These are phyloP conservation scores for Drosophila atroscutellata DNA, from an alignment of 2,888 invertebrate genomes.

Conservation along the genomic window DNA sequence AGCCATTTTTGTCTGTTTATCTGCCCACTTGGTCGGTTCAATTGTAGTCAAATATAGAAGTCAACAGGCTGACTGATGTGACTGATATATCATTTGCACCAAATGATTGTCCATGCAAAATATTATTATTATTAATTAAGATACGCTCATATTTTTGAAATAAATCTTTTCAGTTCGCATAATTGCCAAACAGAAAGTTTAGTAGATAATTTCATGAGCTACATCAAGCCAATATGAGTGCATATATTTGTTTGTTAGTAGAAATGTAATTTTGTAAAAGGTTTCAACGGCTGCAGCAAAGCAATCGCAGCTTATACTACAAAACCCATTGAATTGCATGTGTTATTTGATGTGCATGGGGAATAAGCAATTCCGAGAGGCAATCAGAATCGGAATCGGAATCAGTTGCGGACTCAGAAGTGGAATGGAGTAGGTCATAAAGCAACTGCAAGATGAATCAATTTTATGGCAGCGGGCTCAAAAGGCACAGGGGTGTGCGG, in stretches of 20 bases:
- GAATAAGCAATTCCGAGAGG: constrained; percentile 40
- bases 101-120: background rate
- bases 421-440: constrained; percentile 38
- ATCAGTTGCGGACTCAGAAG: background rate
- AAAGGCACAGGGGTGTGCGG: constrained; percentile 3
- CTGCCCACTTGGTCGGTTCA: background rate
- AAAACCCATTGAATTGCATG: constrained; percentile 34
- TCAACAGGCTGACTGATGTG: background rate
- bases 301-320: constrained; percentile 23
- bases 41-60: background rate
- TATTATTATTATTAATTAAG: background rate
- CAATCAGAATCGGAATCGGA: constrained; percentile 25
- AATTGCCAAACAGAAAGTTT: background rate
- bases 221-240: background rate
- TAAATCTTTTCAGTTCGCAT: background rate
- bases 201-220: background rate
- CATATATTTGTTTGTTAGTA: background rate
- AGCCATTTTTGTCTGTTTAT: background rate
- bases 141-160: background rate
- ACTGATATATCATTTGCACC: too few species aligned
- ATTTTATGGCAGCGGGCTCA: constrained; percentile 41
- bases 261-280: background rate
- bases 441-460: constrained; percentile 40
- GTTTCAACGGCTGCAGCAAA: constrained; percentile 17
- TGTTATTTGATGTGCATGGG: constrained; percentile 43